phyloP scores from a whole-genome alignment of 2,113 vertebrate genomes.

The Oreamnos americanus region DNA sequence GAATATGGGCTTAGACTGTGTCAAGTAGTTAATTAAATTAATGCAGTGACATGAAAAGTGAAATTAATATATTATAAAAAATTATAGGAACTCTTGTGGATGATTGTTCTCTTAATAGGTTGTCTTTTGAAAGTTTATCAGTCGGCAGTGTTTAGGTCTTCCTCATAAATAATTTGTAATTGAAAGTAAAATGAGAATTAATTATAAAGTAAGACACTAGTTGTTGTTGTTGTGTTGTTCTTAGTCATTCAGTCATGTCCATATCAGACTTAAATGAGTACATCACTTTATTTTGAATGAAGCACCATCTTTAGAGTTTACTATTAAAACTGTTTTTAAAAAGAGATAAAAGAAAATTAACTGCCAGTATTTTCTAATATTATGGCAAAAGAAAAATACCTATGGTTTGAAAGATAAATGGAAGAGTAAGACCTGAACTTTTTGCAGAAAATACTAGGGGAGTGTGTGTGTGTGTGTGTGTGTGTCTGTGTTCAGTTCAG shows the following conservation, averaged over 20 bases:
- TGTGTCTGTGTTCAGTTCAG: not conserved
- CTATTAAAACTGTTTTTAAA: not conserved
- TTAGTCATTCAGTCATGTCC: not conserved
- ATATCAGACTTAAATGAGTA: not conserved
- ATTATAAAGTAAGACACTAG: not conserved
- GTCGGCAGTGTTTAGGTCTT: not conserved
- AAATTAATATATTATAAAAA: not conserved
- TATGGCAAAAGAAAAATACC: not conserved
- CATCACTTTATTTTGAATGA: not conserved
- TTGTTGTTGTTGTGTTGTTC: not conserved
- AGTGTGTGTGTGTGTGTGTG: not conserved
- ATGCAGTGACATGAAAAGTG: not conserved
- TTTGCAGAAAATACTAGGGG: not conserved
- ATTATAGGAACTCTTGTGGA: not conserved
- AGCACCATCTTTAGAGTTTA: not conserved
- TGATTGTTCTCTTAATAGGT: not conserved
- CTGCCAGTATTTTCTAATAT: not conserved
- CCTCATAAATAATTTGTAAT: not conserved
- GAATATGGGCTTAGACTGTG: not conserved
- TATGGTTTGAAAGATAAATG: not conserved
- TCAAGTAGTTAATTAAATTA: not conserved
- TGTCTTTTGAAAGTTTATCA: not conserved
- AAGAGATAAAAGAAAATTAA: not conserved
- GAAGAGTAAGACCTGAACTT: not conserved
- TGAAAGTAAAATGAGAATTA: not conserved